Base-by-base conservation (phyloP, 2,797 vertebrate species). In the Rachycentron canadum region DNA sequence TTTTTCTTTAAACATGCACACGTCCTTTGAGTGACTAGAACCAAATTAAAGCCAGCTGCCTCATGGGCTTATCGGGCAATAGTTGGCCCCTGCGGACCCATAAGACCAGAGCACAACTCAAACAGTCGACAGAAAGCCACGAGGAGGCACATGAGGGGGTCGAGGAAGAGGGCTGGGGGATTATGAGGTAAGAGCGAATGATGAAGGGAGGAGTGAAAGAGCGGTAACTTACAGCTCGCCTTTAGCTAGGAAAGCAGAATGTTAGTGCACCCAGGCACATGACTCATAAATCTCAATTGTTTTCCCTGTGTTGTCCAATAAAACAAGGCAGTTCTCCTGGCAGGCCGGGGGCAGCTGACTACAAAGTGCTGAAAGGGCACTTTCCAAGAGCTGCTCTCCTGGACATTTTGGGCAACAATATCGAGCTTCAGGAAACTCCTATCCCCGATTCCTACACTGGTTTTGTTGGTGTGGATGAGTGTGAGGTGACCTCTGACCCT, bases 241-340 rank as follows among this genome's bases (percentile, higher is more conserved):
- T 71, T 78, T 38, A 77, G 89, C 80, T 65, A 70, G 43, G 71
- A 81, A 82, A 81, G 76, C 68, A 74, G 41, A 81, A 85, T 76
- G 71, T 85, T 67, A 57, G 80, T 69, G 41, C 64, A 73, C 73
- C 21, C 56, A 41, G 73, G 60, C 69, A 67, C 77, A 81, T 82
- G 83, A 86, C 78, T 83, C 85, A 87, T 88, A 90, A 88, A 88
- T 92, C 88, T 82, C 74, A 76, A 81, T 76, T 84, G 84, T 87
- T 93, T 92, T 87, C 79, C 59, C 34, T 30, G 40, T 64, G 77
- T 63, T 63, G 73, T 89, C 88, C 83, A 88, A 90, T 88, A 82
- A 92, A 90, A 88, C 38, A 76, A 83, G 32, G 58, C 62, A 26
- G 55, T 47, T 55, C 16, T 69, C 43, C 36, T 49, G n/a, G 52